A percentile compares a stretch with the other conserved stretches of the same genome.
phyloP scores from a whole-genome alignment of 2,113 vertebrate genomes.

The Laticauda laticaudata region DNA sequence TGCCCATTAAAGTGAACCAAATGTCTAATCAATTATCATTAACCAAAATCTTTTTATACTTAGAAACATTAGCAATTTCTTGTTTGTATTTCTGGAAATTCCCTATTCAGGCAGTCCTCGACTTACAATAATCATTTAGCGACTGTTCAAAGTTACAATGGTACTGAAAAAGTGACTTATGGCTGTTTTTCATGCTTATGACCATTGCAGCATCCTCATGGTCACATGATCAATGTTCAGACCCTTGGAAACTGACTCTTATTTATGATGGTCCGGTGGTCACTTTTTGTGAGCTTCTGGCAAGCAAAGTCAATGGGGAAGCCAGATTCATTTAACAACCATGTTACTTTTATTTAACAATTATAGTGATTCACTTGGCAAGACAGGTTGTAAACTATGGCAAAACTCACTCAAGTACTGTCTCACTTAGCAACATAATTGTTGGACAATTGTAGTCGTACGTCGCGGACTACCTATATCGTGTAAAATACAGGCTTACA shows the following conservation, averaged over 20 bases:
- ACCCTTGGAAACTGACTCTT: background rate
- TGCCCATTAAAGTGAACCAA: background rate
- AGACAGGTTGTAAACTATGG: too few species aligned
- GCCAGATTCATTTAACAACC: too few species aligned
- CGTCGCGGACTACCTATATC: too few species aligned
- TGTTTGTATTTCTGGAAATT: background rate
- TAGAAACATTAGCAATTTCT: background rate
- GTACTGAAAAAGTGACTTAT: background rate
- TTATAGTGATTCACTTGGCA: too few species aligned
- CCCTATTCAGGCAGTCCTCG: background rate
- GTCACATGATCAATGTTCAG: background rate
- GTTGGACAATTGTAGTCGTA: too few species aligned
- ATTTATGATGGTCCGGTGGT: background rate
- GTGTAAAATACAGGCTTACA: background rate
- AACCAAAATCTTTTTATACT: background rate
- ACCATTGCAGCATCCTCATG: background rate
- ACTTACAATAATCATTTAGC: background rate
- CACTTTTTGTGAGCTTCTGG: background rate
- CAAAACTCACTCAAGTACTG: too few species aligned
- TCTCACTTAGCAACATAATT: too few species aligned
- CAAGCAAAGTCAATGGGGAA: background rate
- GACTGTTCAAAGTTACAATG: background rate
- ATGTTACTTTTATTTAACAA: too few species aligned
- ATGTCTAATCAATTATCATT: background rate
- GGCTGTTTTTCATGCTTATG: background rate